Conservation (phyloP, 2,113 vertebrate species). For the Chelonoidis abingdonii region DNA sequence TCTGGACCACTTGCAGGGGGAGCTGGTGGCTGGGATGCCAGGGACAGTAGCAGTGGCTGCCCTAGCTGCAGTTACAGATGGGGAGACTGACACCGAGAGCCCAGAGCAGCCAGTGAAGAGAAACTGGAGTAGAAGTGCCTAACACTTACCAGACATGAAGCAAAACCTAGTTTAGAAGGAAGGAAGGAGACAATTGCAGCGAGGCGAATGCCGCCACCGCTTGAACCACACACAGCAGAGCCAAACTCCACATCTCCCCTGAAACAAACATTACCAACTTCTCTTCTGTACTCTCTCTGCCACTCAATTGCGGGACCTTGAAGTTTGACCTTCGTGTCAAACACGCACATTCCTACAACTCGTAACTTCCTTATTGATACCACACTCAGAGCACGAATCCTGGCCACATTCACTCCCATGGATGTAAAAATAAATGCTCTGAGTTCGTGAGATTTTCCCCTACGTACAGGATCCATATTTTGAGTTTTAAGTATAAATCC, state of each 20-base stretch:
- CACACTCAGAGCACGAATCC: too few species aligned
- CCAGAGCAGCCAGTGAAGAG: background rate
- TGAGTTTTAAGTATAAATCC: background rate
- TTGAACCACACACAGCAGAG: background rate
- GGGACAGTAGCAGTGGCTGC: background rate
- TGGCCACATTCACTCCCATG: too few species aligned
- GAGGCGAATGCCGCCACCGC: background rate
- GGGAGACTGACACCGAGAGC: background rate
- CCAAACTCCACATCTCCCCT: background rate
- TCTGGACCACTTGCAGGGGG: background rate
- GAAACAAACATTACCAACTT: background rate
- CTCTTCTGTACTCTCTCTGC: too few species aligned
- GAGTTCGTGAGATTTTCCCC: too few species aligned
- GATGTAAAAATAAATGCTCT: background rate
- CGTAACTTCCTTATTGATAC: background rate
- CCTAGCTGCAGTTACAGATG: background rate
- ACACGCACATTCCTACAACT: background rate
- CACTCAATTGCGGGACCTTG: too few species aligned
- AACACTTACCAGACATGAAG: background rate
- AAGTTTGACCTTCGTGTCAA: background rate
- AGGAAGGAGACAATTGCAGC: background rate
- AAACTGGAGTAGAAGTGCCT: background rate
- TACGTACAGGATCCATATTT: too few species aligned
- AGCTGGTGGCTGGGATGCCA: background rate
- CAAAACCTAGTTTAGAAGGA: background rate